Percentiles rank a stretch among this genome's conserved stretches.
phyloP scores from a whole-genome alignment of 2,888 invertebrate genomes.

The Ormyrus pomaceus region DNA sequence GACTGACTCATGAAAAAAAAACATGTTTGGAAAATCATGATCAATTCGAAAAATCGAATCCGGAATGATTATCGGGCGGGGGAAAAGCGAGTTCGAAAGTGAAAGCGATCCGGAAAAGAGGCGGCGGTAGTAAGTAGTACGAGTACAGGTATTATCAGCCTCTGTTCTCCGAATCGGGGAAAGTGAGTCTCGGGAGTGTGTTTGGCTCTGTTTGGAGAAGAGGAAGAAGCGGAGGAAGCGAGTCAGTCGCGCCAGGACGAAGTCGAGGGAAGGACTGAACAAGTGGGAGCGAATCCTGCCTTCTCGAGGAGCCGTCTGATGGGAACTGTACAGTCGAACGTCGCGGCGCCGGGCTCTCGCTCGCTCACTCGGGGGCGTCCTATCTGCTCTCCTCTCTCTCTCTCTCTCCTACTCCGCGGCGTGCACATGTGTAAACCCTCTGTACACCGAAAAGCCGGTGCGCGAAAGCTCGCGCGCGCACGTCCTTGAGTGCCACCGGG shows the following conservation, averaged over 20 bases:
- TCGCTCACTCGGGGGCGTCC: constrained; percentile 68
- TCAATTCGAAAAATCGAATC: too few relatives aligned
- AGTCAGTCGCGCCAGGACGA: constrained; percentile 65
- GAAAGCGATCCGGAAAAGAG: too few relatives aligned
- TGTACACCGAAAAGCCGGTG: constrained; percentile 41
- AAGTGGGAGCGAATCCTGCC: constrained; percentile 65
- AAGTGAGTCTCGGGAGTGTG: too few relatives aligned
- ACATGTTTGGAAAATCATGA: too few relatives aligned
- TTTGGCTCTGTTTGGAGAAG: background rate
- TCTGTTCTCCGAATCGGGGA: background rate
- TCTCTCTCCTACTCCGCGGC: constrained; percentile 17
- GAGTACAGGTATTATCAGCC: constrained; percentile 43
- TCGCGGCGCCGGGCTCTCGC: constrained; percentile 67
- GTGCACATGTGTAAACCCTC: constrained; percentile 48
- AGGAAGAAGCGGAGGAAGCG: background rate
- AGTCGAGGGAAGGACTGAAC: constrained; percentile 68
- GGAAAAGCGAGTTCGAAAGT: background rate
- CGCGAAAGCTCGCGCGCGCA: constrained; percentile 24
- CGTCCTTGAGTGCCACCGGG: constrained; percentile 10
- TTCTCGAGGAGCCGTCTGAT: constrained; percentile 73
- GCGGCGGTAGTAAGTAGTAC: constrained; percentile 44
- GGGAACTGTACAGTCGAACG: constrained; percentile 74
- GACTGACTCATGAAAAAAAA: background rate
- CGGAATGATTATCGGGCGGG: too few relatives aligned
- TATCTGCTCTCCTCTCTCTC: constrained; percentile 58